Base-by-base conservation (phyloP, 2,797 vertebrate species). In the Argentina silus region DNA sequence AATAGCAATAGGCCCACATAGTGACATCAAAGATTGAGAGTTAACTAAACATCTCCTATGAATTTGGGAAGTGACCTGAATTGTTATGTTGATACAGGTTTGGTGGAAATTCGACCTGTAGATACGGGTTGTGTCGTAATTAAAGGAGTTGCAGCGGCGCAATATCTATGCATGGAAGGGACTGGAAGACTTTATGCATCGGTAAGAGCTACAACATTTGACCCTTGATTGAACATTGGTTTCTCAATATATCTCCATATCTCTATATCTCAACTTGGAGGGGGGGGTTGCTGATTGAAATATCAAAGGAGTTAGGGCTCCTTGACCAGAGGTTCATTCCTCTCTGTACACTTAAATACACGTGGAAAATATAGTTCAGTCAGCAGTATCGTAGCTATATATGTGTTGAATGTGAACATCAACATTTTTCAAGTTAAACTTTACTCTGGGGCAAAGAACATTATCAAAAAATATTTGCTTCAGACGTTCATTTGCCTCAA, bases 101-200 rank as follows among this genome's bases (percentile, higher is more conserved):
- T 98, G 81, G 79, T 98, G 84, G 97, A 98, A 89, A 97, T 99
- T 75, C 88, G 93, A 19, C 93, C 96, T 0, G 95, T 98, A 70
- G 93, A 93, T 1, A 81, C 93, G 3, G 95, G 96, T 55, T 91
- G 92, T 42, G 96, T 99, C 75, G 96, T 91, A 79, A 96, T 99
- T 87, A 96, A 94, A 86, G 97, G 96, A 15, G 92, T 95, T 10
- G 91, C 85, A 59, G 93, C 94, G 17, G 91, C 91, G 2, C 91
- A 91, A 0, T 98, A 96, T 76, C 95, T 99, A 53, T 99, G 98
- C 84, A 97, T 98, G 92, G 93, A 93, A 17, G 86, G 76, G 0
- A 89, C 92, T 11, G 96, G 97, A 45, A 91, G 87, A 72, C 89
- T 98, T 45, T 96, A 91, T 9, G 96, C 96, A 70, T 94, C 94